Evolutionary conservation across 2,113 vertebrate species (phyloP), one percentile per base, ranked within the genome.

Genomic region (Hipposideros armiger): DNA sequence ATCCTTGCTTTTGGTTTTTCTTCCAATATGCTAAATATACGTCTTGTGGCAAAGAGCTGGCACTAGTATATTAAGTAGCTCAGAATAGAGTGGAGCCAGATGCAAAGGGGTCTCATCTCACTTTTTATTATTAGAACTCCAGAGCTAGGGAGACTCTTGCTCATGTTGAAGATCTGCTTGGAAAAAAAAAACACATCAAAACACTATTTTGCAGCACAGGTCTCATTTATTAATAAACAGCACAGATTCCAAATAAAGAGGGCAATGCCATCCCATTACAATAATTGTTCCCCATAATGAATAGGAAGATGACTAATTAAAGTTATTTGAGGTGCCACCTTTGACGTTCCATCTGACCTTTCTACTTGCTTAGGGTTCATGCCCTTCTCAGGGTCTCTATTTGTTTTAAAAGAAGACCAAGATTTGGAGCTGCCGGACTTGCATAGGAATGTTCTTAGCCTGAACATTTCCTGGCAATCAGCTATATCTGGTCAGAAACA

Each of bases 11-110:
- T 96, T 84, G 69, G 69, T 87, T 97, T 97, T 95, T 80, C 74
- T 97, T 91, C 73, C 94, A 96, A 90, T 90, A 94, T 81, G 93
- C 96, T 97, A 97, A 97, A 94, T 97, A 96, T 95, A 98, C 3
- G 2, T 89, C 70, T 91, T 60, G 96, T 73, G 60, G 93, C 86
- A 95, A 96, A 91, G 76, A 93, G 86, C 95, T 97, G 97, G 95
- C 88, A 87, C 77, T 50, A 47, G 52, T 69, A 32, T 82, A 70
- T 92, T 88, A 83, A 86, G 80, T 50, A 95, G n/a, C 91, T 62
- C 42, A 73, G 60, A 89, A 86, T 32, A 90, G 85, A 90, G 62
- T 52, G 22, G 40, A 94, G 80, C 73, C 92, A 92, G 94, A 96
- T 89, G 60, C 56, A 54, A 83, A 62, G 77, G 72, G 73, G 32